These are phyloP conservation scores for Meriones unguiculatus DNA, from an alignment of 2,113 vertebrate genomes.

Conservation along the genomic window DNA sequence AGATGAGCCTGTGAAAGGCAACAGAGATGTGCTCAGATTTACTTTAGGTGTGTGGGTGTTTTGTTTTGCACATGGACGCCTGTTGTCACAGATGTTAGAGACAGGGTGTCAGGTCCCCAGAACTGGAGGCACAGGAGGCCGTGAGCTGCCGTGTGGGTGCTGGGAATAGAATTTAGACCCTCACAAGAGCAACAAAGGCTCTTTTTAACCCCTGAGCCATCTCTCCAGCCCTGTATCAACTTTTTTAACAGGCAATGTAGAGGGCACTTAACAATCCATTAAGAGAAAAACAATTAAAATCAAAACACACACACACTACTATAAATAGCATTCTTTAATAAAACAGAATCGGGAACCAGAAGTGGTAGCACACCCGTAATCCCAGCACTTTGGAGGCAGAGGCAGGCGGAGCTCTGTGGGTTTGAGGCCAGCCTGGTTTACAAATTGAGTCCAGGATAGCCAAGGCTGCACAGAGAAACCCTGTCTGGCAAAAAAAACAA, in stretches of 20 bases:
- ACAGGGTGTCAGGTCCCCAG: too few relatives aligned
- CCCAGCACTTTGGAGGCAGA: not conserved
- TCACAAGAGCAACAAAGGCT: not conserved
- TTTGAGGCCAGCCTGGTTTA: too few relatives aligned
- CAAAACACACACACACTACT: not conserved
- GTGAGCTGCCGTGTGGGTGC: not conserved
- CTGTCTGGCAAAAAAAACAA: not conserved
- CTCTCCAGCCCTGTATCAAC: not conserved
- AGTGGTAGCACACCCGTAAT: too few relatives aligned
- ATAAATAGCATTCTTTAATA: not conserved
- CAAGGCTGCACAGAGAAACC: too few relatives aligned
- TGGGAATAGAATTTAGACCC: not conserved
- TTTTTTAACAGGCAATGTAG: not conserved
- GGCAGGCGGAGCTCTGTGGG: too few relatives aligned
- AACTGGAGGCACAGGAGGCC: not conserved
- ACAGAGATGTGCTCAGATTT: not conserved
- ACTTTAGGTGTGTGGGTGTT: not conserved
- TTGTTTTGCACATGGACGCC: not conserved
- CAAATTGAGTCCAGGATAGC: too few relatives aligned
- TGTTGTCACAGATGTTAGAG: not conserved
- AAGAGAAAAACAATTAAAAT: not conserved
- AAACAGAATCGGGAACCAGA: too few relatives aligned
- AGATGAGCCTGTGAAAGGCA: not conserved
- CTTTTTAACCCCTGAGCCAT: not conserved
- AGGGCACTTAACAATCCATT: too few relatives aligned